These are phyloP conservation scores for Colostygia pectinataria DNA, from an alignment of 2,888 invertebrate genomes.

Conservation along the genomic window DNA sequence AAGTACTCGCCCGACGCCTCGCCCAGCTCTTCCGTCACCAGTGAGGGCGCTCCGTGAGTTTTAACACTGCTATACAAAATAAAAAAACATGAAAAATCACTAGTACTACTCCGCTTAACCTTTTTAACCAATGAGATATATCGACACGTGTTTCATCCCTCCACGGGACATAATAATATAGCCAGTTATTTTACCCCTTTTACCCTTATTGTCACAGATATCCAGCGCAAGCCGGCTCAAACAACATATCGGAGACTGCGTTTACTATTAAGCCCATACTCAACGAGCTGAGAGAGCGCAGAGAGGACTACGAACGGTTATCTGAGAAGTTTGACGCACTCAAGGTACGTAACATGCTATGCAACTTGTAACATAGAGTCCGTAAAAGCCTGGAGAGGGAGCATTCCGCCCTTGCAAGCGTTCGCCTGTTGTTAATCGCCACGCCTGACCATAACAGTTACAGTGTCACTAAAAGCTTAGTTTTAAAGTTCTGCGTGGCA, in stretches of 20 bases:
- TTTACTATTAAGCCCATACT: slow-evolving; percentile 87
- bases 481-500: no score
- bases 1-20: slow-evolving; percentile 93
- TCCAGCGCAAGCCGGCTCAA: slow-evolving; percentile 68
- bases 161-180: no score
- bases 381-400: no score
- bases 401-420: no score
- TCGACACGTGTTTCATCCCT: no score
- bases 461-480: no score
- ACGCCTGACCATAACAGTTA: no score
- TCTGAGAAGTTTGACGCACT: slow-evolving; percentile 91
- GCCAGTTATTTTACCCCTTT: no score
- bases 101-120: neutral
- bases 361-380: no score
- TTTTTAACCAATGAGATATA: no score
- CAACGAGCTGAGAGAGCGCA: slow-evolving; percentile 90
- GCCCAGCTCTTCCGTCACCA: slow-evolving; percentile 94
- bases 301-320: slow-evolving; percentile 91
- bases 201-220: slow-evolving; percentile 61
- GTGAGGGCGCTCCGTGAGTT: slow-evolving; percentile 89
- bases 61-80: no score
- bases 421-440: no score
- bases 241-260: slow-evolving; percentile 72
- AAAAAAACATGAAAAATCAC: neutral
- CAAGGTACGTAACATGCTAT: slow-evolving; percentile 72